phyloP scores from a whole-genome alignment of 2,113 vertebrate species.

The Ariopsis seemanni region DNA sequence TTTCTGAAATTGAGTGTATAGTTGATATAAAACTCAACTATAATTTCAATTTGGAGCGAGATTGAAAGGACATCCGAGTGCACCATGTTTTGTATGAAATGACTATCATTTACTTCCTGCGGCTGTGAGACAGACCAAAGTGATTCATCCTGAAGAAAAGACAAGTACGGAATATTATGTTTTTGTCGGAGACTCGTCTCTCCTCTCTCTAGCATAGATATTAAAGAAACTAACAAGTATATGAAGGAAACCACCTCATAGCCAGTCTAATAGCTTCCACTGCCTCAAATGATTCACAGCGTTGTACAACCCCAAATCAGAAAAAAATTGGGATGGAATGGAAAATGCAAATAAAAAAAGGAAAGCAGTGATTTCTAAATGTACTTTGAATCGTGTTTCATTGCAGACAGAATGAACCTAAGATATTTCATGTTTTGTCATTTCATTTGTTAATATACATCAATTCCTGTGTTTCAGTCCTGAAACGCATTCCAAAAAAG shows the following conservation, averaged over 20 bases:
- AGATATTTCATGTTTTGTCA: too few species aligned
- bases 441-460: too few species aligned
- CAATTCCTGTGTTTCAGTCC: too few species aligned
- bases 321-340: too few species aligned
- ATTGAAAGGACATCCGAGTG: background rate
- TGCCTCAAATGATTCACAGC: background rate
- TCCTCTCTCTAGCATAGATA: background rate
- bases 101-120: slow-evolving; percentile 12
- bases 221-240: background rate
- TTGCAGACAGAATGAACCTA: too few species aligned
- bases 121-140: slow-evolving; percentile 19
- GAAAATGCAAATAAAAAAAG: too few species aligned
- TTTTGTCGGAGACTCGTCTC: background rate
- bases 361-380: too few species aligned
- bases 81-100: background rate
- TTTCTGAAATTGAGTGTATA: background rate
- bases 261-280: background rate
- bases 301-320: too few species aligned
- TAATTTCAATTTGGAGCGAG: background rate
- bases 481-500: too few species aligned
- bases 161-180: background rate
- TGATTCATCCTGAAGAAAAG: slow-evolving; percentile 48
- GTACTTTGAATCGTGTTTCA: too few species aligned
- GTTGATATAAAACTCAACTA: slow-evolving; percentile 16
- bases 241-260: background rate